A percentile compares a stretch with the other conserved stretches of the same genome.
phyloP scores from a whole-genome alignment of 37 sponge, comb jelly and placozoan species.

The Tethya wilhelma region DNA sequence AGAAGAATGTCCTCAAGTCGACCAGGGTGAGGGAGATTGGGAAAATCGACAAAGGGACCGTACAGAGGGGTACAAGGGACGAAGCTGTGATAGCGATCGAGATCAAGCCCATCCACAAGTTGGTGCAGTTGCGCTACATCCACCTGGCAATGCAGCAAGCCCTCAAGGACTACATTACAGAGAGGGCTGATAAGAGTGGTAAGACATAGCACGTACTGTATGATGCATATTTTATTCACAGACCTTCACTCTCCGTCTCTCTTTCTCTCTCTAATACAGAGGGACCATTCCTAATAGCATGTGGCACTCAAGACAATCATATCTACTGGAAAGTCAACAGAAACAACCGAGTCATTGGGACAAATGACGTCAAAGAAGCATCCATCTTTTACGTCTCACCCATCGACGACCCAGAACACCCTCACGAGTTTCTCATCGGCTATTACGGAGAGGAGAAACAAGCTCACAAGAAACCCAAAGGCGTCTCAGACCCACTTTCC shows the following conservation, averaged over 20 bases:
- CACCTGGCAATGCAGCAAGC: constrained; percentile 14
- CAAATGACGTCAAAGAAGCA: constrained; percentile 19
- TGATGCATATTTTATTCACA: neutral
- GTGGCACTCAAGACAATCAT: constrained; percentile 4
- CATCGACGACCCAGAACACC: constrained; percentile 29
- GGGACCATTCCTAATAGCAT: constrained; percentile 59
- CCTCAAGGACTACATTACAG: constrained; percentile 36
- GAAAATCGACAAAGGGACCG: constrained; percentile 15
- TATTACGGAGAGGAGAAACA: constrained; percentile 7
- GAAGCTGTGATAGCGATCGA: constrained; percentile 67
- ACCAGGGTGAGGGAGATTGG: constrained; percentile 49
- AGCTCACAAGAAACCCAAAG: neutral
- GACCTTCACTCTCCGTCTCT: neutral
- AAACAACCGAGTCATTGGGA: constrained; percentile 17
- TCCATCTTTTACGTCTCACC: constrained; percentile 48
- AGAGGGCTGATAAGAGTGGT: too few relatives aligned
- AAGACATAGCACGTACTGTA: too few relatives aligned
- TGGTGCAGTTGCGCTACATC: constrained; percentile 17
- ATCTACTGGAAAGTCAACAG: constrained; percentile 38
- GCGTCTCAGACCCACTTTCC: neutral
- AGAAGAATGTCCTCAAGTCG: constrained; percentile 14
- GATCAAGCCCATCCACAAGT: constrained; percentile 42
- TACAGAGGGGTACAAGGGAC: constrained; percentile 52
- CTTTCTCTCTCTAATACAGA: constrained; percentile 17
- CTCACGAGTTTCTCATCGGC: constrained; percentile 56